Evolutionary conservation across 2,113 vertebrate genomes (phyloP), one percentile per base, ranked within the genome.

Genomic region (Microtus oregoni): DNA sequence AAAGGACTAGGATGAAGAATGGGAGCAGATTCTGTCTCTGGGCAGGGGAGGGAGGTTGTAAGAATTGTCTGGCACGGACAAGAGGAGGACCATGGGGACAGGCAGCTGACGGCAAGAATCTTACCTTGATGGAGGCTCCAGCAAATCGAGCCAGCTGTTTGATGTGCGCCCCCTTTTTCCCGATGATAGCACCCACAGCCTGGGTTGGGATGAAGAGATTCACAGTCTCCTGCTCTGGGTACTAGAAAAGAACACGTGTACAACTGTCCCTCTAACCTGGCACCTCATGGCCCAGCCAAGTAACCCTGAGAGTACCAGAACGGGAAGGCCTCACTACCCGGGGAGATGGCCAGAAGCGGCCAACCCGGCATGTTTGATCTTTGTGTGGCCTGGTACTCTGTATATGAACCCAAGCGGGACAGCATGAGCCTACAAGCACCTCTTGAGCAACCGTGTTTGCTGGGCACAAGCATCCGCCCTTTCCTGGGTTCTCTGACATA

Each of bases 81-180:
- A 24, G 22, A 55, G 76, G 41, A 52, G 13, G 67, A 15, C 14
- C 5, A 0, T 0, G 32, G 50, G 35, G 6, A 1, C 50, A 20
- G 44, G 47, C 2, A 14, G 91, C 87, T 7, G 6, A 1, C 0
- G 0, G 30, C 41, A 13, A 1, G 78, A 3, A 26, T 72, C 98
- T 98, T 98, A 99, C 99, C 99, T 99, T 99, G 98, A 99, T 99
- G 61, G 99, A 99, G 91, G 99, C 99, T 0, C 99, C 99, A 0
- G 99, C 99, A 22, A 99, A 99, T 95, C 99, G 99, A 14, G 99
- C 99, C 82, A 99, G 98, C 97, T 99, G 99, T 96, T 99, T 99
- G 98, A 99, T 99, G 98, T 99, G 99, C 72, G 99, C 99, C 50
- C 99, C 99, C 97, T 99, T 99, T 98, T 99, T 99, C 78, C 99